phyloP scores from a whole-genome alignment of 2,797 vertebrate genomes.

The Coluber constrictor region DNA sequence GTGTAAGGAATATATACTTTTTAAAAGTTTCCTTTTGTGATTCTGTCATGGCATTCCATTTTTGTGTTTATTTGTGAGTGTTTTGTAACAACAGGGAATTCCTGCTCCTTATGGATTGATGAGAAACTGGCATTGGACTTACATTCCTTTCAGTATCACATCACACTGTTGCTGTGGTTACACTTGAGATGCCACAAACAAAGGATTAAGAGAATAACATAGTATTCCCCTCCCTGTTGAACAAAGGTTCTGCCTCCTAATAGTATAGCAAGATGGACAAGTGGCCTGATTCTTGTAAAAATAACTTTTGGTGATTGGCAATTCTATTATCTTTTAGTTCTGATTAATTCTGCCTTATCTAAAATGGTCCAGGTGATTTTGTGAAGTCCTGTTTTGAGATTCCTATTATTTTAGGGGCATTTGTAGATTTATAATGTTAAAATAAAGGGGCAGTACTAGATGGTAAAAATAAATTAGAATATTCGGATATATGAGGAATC shows the following conservation, averaged over 20 bases:
- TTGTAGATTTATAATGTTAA: background rate
- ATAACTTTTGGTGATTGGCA: background rate
- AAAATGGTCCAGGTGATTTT: background rate
- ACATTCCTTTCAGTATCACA: conserved; percentile 63
- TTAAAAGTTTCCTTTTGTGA: background rate
- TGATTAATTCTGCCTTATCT: background rate
- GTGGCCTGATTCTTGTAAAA: background rate
- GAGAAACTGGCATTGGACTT: conserved; percentile 49
- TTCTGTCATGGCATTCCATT: conserved; percentile 15
- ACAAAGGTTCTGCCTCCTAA: conserved; percentile 51
- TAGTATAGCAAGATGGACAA: background rate
- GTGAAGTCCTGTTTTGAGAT: background rate
- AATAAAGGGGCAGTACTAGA: background rate
- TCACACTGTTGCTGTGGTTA: conserved; percentile 62
- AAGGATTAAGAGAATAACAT: conserved; percentile 47
- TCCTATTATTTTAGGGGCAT: background rate
- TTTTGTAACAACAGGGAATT: conserved; percentile 42
- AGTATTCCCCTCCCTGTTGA: conserved; percentile 39
- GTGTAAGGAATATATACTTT: background rate
- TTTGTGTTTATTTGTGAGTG: conserved; percentile 42
- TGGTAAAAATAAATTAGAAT: background rate
- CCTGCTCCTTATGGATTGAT: conserved; percentile 36
- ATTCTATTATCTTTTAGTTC: background rate
- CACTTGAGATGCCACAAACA: conserved; percentile 63
- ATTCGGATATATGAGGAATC: background rate